phyloP scores from a whole-genome alignment of 2,113 vertebrate species.

The Raphicerus campestris region DNA sequence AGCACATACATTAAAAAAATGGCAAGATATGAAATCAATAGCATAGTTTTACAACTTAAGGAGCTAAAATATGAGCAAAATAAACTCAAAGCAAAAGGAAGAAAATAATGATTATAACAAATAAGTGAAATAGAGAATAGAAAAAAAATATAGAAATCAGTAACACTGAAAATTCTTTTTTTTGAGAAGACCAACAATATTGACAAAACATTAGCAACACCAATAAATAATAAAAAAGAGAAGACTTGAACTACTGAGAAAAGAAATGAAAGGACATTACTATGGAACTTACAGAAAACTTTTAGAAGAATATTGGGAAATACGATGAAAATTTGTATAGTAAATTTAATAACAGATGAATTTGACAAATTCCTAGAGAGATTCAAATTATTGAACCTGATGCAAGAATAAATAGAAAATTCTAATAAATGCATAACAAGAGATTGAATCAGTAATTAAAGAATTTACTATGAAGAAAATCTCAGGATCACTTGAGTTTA shows the following conservation, averaged over 20 bases:
- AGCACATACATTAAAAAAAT: not conserved
- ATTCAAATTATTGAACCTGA: not conserved
- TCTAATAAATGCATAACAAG: not conserved
- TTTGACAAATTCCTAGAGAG: not conserved
- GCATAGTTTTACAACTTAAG: not conserved
- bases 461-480: not conserved
- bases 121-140: not conserved
- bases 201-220: not conserved
- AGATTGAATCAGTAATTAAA: not conserved
- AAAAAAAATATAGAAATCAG: not conserved
- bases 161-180: not conserved
- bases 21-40: not conserved
- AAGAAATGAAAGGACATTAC: not conserved
- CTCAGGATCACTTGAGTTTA: not conserved
- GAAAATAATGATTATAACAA: not conserved
- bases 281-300: not conserved
- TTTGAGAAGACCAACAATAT: not conserved
- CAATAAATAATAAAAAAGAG: not conserved
- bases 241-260: not conserved
- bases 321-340: not conserved
- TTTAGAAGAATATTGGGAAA: not conserved
- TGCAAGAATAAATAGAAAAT: not conserved
- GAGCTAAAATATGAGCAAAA: not conserved
- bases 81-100: not conserved
- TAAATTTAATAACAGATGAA: not conserved